Evolutionary conservation across 1,140 invertebrate species (phyloP).

Genomic region (Caenorhabditis tropicalis): DNA sequence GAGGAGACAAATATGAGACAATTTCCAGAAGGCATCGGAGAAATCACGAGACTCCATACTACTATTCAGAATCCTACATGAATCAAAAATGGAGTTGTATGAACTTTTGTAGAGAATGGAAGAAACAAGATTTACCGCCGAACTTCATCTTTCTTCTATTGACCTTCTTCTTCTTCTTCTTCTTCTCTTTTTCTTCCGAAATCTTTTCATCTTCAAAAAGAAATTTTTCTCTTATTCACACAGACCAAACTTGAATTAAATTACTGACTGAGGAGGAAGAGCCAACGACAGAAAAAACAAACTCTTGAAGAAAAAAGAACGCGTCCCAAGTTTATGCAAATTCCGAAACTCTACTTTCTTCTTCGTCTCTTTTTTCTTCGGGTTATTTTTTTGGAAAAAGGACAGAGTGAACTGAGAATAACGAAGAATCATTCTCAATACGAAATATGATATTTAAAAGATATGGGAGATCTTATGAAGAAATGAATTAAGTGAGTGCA

Average conservation of each 20-base stretch:
- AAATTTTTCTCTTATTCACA: background rate
- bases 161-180: background rate
- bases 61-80: background rate
- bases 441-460: background rate
- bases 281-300: background rate
- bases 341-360: background rate
- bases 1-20: background rate
- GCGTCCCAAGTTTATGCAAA: constrained; percentile 11
- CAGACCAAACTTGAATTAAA: constrained; percentile 37
- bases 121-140: background rate
- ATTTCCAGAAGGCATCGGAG: background rate
- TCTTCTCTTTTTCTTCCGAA: background rate
- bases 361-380: background rate
- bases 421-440: background rate
- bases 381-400: background rate
- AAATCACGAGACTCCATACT: background rate
- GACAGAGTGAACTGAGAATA: background rate
- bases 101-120: background rate
- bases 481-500: background rate
- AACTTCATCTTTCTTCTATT: background rate
- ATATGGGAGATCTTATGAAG: background rate
- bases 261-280: constrained; percentile 1
- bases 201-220: background rate
- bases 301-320: constrained; percentile 15
- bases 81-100: background rate